A percentile compares a stretch with the other conserved stretches of the same genome.
Evolutionary conservation across 2,888 invertebrate species (phyloP).

Genomic region (Aquatica leii): DNA sequence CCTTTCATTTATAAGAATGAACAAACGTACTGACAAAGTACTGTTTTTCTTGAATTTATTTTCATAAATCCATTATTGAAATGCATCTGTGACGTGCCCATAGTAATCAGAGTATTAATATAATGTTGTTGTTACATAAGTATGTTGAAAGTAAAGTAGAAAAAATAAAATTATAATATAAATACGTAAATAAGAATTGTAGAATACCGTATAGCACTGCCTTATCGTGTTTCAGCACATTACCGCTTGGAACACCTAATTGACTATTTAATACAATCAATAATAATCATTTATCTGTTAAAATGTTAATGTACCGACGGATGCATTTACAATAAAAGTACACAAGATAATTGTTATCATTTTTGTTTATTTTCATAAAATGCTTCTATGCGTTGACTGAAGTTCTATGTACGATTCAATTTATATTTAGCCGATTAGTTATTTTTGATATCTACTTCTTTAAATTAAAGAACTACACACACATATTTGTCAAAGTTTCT

Average conservation of each 20-base stretch:
- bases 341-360: conserved; percentile 60
- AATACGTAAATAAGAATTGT: conserved; percentile 41
- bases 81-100: conserved; percentile 43
- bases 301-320: conserved; percentile 62
- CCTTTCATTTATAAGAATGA: conserved; percentile 52
- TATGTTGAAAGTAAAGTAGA: conserved; percentile 37
- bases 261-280: conserved; percentile 61
- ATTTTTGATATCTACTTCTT: too few relatives aligned
- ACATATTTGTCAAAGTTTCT: too few relatives aligned
- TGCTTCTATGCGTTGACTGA: too few relatives aligned
- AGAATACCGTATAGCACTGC: conserved; percentile 62
- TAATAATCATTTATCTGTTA: conserved; percentile 62
- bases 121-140: conserved; percentile 48
- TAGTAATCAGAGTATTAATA: conserved; percentile 48
- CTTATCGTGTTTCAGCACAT: conserved; percentile 62
- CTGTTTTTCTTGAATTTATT: too few relatives aligned
- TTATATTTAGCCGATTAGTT: too few relatives aligned
- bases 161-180: conserved; percentile 34
- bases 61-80: too few relatives aligned
- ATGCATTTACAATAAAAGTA: conserved; percentile 63
- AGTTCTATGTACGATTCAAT: too few relatives aligned
- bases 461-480: too few relatives aligned
- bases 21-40: too few relatives aligned
- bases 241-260: conserved; percentile 62
- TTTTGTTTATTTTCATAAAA: conserved; percentile 29